Evolutionary conservation across 1,140 invertebrate genomes (phyloP).

Genomic region (Formica exsecta): DNA sequence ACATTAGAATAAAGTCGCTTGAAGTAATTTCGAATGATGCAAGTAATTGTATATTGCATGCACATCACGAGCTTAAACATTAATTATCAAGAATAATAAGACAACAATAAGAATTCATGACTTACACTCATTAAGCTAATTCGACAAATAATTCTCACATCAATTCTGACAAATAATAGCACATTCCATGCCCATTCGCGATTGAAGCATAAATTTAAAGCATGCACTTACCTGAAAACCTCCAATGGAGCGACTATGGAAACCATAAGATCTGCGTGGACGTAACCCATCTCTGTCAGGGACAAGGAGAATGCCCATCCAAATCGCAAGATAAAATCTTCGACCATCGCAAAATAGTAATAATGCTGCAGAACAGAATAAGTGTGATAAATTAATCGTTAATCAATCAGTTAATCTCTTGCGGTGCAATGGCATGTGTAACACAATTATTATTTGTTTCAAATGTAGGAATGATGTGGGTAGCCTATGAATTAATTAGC

Average conservation of each 20-base stretch:
- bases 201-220: conserved; percentile 8
- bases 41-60: background rate
- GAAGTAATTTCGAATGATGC: background rate
- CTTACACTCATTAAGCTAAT: conserved; percentile 13
- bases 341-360: conserved; percentile 93
- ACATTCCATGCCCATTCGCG: conserved; percentile 38
- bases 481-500: too few species aligned
- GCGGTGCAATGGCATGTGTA: too few species aligned
- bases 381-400: background rate
- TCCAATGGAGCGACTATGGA: conserved; percentile 93
- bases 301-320: conserved; percentile 93
- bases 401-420: background rate
- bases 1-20: conserved; percentile 17
- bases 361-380: conserved; percentile 84
- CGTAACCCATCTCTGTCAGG: conserved; percentile 91
- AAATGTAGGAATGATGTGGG: too few species aligned
- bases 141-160: conserved; percentile 1
- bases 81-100: conserved; percentile 1
- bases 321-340: conserved; percentile 94
- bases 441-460: too few species aligned
- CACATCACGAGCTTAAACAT: conserved; percentile 19
- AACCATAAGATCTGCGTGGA: conserved; percentile 92
- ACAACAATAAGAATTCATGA: conserved; percentile 17
- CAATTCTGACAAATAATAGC: conserved; percentile 18
- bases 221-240: conserved; percentile 89